These are phyloP conservation scores for Nannoperca australis DNA, from an alignment of 2,797 vertebrate genomes.

Conservation along the genomic window DNA sequence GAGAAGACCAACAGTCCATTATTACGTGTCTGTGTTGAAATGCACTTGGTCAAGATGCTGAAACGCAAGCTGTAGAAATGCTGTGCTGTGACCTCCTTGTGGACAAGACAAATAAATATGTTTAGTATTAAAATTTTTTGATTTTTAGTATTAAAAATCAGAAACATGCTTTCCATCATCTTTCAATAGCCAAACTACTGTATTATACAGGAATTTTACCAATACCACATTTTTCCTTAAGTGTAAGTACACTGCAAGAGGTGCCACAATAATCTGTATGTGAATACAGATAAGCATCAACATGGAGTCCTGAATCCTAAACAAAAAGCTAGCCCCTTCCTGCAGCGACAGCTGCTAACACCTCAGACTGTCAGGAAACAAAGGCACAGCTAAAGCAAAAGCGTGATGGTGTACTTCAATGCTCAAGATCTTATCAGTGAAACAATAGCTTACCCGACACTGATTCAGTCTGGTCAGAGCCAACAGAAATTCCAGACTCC, in stretches of 20 bases:
- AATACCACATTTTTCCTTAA: neutral
- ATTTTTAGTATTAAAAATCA: neutral
- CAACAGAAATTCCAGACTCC: conserved; percentile 26
- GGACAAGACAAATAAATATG: neutral
- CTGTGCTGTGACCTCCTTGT: neutral
- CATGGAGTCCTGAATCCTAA: conserved; percentile 31
- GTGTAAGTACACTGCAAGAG: neutral
- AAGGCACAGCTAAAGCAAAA: neutral
- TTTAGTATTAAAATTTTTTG: too few species aligned
- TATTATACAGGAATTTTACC: neutral
- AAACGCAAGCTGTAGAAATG: neutral
- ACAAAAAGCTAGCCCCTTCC: conserved; percentile 54
- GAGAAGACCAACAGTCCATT: neutral
- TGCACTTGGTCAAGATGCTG: neutral
- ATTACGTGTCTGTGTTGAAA: neutral
- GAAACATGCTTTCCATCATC: neutral
- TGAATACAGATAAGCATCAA: conserved; percentile 23
- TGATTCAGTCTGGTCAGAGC: neutral
- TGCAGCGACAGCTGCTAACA: conserved; percentile 47
- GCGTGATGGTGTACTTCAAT: conserved; percentile 13
- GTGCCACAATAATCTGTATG: neutral
- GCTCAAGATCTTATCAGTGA: conserved; percentile 49
- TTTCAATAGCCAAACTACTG: neutral
- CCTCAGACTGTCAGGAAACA: conserved; percentile 64
- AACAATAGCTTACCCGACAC: conserved; percentile 58